Conservation (phyloP, 2,888 invertebrate genomes). For the Conistra vaccinii region DNA sequence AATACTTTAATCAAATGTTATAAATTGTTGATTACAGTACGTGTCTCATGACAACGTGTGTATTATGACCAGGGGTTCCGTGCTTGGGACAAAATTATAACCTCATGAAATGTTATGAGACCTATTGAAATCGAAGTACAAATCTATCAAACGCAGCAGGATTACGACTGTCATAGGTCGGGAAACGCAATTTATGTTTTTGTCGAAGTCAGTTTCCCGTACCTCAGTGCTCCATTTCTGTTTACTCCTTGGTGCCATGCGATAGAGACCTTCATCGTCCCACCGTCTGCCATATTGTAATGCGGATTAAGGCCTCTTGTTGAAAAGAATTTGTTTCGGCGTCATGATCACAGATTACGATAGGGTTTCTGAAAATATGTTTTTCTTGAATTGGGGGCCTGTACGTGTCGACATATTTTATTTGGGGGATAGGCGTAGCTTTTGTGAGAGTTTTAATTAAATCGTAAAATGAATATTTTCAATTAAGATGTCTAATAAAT, state of each 20-base stretch:
- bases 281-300: conserved; percentile 59
- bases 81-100: not conserved
- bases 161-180: not conserved
- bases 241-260: not conserved
- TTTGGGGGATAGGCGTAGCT: not conserved
- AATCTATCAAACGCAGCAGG: not conserved
- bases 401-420: not conserved
- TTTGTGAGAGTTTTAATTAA: not conserved
- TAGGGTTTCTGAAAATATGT: conserved; percentile 45
- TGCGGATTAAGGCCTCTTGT: conserved; percentile 57
- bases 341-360: conserved; percentile 51
- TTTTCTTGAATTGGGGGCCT: conserved; percentile 23
- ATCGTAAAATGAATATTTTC: no score
- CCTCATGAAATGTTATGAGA: not conserved
- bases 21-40: not conserved
- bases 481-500: no score
- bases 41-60: not conserved
- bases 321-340: conserved; percentile 58
- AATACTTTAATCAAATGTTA: not conserved
- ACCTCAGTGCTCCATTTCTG: conserved; percentile 17
- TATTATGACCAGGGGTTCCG: not conserved
- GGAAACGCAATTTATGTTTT: not conserved
- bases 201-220: not conserved
- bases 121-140: not conserved
- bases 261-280: conserved; percentile 32